Conservation (phyloP, 1,140 invertebrate species). For the Zaprionus gabonicus region DNA sequence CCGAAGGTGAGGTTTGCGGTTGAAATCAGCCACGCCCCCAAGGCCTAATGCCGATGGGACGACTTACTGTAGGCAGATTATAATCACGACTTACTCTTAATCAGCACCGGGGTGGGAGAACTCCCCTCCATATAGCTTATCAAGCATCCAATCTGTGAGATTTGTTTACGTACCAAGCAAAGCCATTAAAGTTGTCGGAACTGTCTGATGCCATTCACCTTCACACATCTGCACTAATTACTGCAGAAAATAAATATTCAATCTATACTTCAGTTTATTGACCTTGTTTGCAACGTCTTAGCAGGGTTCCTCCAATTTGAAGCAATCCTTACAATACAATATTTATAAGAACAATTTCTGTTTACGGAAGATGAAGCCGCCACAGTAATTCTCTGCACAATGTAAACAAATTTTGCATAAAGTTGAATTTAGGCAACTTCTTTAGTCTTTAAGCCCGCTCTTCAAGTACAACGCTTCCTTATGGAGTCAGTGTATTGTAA, state of each 20-base stretch:
- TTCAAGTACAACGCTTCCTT: slow-evolving; percentile 34
- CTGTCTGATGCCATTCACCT: neutral
- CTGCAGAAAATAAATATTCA: too few species aligned
- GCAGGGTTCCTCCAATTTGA: too few species aligned
- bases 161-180: neutral
- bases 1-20: slow-evolving; percentile 66
- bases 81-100: neutral
- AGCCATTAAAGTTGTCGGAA: neutral
- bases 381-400: neutral
- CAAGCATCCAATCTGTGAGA: neutral
- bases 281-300: neutral
- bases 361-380: neutral
- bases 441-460: neutral
- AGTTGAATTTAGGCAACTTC: neutral
- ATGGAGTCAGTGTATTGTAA: slow-evolving; percentile 26
- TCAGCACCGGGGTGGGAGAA: neutral
- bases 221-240: slow-evolving; percentile 23
- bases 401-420: neutral
- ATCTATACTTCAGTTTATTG: neutral
- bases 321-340: neutral
- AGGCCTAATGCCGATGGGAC: slow-evolving; percentile 3
- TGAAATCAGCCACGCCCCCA: slow-evolving; percentile 29
- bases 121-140: neutral
- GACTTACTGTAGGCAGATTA: neutral
- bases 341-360: neutral